These are phyloP conservation scores for Helarctos malayanus DNA, from an alignment of 2,797 vertebrate genomes.

Conservation along the genomic window DNA sequence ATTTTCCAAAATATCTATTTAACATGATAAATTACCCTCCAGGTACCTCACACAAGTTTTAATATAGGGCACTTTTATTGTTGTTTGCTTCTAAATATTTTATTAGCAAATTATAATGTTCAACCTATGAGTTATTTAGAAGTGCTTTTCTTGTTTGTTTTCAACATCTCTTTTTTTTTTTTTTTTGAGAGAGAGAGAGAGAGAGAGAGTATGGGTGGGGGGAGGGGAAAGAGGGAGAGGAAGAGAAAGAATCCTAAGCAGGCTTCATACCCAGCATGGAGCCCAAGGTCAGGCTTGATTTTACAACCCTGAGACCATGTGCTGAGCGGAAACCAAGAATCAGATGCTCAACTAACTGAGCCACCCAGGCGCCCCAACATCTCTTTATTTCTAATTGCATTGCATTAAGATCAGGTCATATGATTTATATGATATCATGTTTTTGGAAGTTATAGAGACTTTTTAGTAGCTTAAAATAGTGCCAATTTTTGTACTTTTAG, in stretches of 20 bases:
- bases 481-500: not conserved
- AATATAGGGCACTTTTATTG: not conserved
- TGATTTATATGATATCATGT: not conserved
- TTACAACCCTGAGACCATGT: not conserved
- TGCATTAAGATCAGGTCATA: not conserved
- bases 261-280: not conserved
- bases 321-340: not conserved
- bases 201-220: not conserved
- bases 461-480: not conserved
- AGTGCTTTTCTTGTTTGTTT: not conserved
- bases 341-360: not conserved
- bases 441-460: not conserved
- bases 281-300: not conserved
- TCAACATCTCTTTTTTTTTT: not conserved
- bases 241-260: not conserved
- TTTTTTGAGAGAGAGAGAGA: not conserved
- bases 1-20: not conserved
- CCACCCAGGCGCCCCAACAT: not conserved
- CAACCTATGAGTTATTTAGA: not conserved
- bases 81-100: slow-evolving; percentile 14
- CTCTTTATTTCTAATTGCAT: not conserved
- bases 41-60: not conserved
- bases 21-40: not conserved
- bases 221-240: not conserved
- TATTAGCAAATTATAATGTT: not conserved